A percentile compares a stretch with the other conserved stretches of the same genome.
These are phyloP conservation scores for Neopelma chrysocephalum DNA, from an alignment of 2,797 vertebrate species.

Conservation along the genomic window DNA sequence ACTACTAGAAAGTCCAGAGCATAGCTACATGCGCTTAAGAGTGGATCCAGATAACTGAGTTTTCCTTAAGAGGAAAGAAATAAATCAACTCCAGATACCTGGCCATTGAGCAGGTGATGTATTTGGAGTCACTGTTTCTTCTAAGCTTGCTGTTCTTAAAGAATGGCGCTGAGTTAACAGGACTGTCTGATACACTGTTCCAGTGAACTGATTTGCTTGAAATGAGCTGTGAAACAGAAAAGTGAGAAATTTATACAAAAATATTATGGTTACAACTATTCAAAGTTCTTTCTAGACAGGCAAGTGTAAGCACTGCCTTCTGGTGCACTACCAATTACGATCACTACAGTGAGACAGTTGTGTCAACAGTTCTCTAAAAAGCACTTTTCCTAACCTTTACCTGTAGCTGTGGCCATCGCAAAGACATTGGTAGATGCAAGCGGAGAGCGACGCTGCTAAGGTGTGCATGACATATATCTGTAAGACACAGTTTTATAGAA, in stretches of 20 bases:
- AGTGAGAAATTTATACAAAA: not conserved
- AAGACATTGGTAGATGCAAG: constrained; percentile 97
- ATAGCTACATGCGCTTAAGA: not conserved
- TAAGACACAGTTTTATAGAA: constrained; percentile 27
- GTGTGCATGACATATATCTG: constrained; percentile 97
- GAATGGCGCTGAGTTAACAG: constrained; percentile 86
- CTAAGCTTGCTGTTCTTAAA: constrained; percentile 82
- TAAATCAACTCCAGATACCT: constrained; percentile 79
- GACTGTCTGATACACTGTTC: constrained; percentile 91
- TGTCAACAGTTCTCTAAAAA: not conserved
- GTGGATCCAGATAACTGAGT: not conserved
- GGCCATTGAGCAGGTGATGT: constrained; percentile 94
- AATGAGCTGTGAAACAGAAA: constrained; percentile 77
- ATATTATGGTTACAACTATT: not conserved
- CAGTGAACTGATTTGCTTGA: constrained; percentile 93
- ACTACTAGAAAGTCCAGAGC: not conserved
- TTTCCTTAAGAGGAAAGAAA: not conserved
- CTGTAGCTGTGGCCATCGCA: constrained; percentile 93
- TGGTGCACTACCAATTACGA: not conserved
- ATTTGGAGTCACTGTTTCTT: constrained; percentile 90
- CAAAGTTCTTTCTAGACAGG: not conserved
- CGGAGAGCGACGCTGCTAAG: constrained; percentile 94
- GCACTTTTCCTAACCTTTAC: constrained; percentile 69
- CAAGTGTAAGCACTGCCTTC: not conserved
- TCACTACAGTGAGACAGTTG: not conserved